Base-by-base conservation (phyloP, 2,113 vertebrate genomes). In the Tringa solitaria region DNA sequence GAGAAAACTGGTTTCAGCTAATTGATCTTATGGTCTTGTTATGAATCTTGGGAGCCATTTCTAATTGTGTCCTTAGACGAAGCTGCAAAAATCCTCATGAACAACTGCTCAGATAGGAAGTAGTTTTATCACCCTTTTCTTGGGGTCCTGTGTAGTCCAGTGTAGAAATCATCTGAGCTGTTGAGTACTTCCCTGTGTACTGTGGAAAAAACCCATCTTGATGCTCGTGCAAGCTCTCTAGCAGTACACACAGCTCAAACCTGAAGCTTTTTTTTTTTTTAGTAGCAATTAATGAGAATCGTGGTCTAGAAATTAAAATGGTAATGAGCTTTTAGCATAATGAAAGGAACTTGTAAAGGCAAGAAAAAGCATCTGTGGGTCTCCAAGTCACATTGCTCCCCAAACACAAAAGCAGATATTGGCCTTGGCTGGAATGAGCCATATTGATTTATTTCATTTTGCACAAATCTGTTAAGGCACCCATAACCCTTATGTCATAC, bases 321-420 rank as follows among this genome's bases (percentile, higher is more conserved):
- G 20, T 92, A 90, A 93, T 95, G 83, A 90, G 72, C 60, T 81
- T 93, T 93, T 81, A 95, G 65, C 56, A 20, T 89, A 59, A 89
- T 74, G 77, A 91, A 72, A 87, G 87, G 43, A 72, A 39, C 73
- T 67, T 90, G 72, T 70, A 89, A 63, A 87, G 19, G 60, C 51
- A 90, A 78, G 73, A 75, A 87, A 76, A 93, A 82, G 24, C 12
- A 37, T 95, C 73, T 89, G 22, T 93, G 89, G 74, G 78, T 91
- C 81, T 96, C 77, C 8, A 5, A 93, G 64, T 68, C 65, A 45
- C 48, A 14, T 72, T 48, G 57, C 89, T 87, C 65, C 84, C 65
- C 81, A 91, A 76, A 67, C 72, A 54, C 2, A 67, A 70, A 94
- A 87, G 61, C 24, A 89, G 84, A 61, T 82, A 45, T 72, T 87